A percentile compares a stretch with the other conserved stretches of the same genome.
Evolutionary conservation across 2,888 invertebrate species (phyloP).

Genomic region (Auanema freiburgensis): DNA sequence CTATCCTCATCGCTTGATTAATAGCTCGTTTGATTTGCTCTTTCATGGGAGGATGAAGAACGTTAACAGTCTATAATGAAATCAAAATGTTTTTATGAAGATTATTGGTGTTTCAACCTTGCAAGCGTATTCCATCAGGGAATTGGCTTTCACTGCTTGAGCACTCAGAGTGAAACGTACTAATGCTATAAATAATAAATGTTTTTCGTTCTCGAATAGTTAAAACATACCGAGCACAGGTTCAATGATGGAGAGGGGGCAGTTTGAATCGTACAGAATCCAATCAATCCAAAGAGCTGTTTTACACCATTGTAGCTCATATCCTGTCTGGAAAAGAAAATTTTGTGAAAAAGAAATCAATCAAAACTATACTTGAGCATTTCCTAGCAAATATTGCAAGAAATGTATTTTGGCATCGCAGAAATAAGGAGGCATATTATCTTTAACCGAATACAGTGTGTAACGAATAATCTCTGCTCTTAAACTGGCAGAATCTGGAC

Average conservation of each 20-base stretch:
- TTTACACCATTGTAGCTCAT: conserved; percentile 73
- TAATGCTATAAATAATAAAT: conserved; percentile 7
- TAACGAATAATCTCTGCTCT: conserved; percentile 90
- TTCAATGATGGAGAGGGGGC: conserved; percentile 21
- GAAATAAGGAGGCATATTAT: conserved; percentile 1
- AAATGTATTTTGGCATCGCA: conserved; percentile 31
- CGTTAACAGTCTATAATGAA: conserved; percentile 5
- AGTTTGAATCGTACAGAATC: conserved; percentile 80
- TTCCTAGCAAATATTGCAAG: conserved; percentile 24
- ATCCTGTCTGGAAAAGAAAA: conserved; percentile 26
- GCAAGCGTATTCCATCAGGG: conserved; percentile 32
- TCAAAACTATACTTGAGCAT: conserved; percentile 18
- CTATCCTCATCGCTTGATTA: conserved; percentile 14
- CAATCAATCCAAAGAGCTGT: conserved; percentile 89
- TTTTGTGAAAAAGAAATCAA: neutral
- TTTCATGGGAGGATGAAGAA: conserved; percentile 10
- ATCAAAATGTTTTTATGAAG: neutral
- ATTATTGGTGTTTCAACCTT: conserved; percentile 13
- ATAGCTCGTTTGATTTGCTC: neutral
- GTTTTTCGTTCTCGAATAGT: neutral
- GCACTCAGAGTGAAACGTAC: conserved; percentile 13
- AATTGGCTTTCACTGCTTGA: conserved; percentile 23
- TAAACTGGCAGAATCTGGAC: conserved; percentile 85
- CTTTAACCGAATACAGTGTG: conserved; percentile 67
- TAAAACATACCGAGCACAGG: conserved; percentile 14